Percentiles rank a stretch among this genome's conserved stretches.
phyloP scores from a whole-genome alignment of 2,113 vertebrate species.

The Baryphthengus martii region DNA sequence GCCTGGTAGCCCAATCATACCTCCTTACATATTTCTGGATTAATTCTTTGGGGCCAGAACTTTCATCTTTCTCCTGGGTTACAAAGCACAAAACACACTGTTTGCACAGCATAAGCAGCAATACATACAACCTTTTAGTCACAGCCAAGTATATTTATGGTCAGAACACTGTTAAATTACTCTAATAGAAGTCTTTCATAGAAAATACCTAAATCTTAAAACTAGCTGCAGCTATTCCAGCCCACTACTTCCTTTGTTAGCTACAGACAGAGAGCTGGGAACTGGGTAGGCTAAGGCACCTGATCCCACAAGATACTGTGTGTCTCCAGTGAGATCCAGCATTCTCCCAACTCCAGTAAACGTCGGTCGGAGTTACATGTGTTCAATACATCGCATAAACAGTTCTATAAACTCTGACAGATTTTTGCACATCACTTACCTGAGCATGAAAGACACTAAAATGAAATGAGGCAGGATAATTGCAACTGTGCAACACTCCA shows the following conservation, averaged over 20 bases:
- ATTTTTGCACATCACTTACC: constrained; percentile 22
- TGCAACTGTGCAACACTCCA: not conserved
- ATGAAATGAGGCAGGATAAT: constrained; percentile 6
- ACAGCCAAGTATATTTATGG: not conserved
- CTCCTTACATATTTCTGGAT: not conserved
- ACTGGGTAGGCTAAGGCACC: not conserved
- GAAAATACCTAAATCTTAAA: not conserved
- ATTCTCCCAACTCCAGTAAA: not conserved
- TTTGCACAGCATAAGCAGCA: not conserved
- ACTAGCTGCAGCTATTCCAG: not conserved
- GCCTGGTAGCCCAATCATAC: not conserved
- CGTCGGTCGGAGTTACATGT: not conserved
- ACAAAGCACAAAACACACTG: not conserved
- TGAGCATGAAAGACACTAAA: constrained; percentile 26
- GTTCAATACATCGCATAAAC: not conserved
- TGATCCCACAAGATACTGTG: not conserved
- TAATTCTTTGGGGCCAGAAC: not conserved
- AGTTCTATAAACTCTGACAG: not conserved
- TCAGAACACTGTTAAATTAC: not conserved
- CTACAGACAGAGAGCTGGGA: not conserved
- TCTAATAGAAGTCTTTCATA: not conserved
- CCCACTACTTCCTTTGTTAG: not conserved
- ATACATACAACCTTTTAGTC: not conserved
- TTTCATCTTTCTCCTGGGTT: not conserved
- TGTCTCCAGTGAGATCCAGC: not conserved